Conservation (phyloP, 2,797 vertebrate species). For the Capromys pilorides region DNA sequence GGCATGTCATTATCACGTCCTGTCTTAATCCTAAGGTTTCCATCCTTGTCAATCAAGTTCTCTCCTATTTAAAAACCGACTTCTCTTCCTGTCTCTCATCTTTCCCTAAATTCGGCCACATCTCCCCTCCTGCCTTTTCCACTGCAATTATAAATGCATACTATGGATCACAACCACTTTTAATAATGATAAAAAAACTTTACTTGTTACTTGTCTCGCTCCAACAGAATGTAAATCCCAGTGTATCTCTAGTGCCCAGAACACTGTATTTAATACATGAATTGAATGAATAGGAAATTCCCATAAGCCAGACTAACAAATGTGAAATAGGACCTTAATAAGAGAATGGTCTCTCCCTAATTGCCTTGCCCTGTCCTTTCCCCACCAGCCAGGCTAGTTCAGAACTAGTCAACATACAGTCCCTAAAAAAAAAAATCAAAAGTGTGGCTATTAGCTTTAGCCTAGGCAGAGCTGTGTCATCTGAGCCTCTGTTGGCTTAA, state of each 20-base stretch:
- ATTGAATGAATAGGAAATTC: neutral
- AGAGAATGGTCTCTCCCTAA: neutral
- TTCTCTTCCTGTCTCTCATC: neutral
- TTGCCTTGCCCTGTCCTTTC: neutral
- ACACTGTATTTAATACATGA: neutral
- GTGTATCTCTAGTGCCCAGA: neutral
- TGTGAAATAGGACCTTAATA: neutral
- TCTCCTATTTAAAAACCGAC: neutral
- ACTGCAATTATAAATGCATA: neutral
- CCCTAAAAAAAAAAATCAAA: neutral
- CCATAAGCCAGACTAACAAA: neutral
- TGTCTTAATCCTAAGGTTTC: neutral
- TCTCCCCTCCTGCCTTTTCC: neutral
- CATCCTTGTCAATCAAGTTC: neutral
- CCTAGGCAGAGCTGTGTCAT: neutral
- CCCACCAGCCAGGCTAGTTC: neutral
- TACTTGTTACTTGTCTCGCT: neutral
- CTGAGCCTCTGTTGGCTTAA: neutral
- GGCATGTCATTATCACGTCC: rapidly evolving
- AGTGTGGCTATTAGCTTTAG: neutral
- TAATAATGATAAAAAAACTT: neutral
- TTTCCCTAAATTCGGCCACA: neutral
- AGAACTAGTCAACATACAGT: neutral
- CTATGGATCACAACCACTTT: neutral
- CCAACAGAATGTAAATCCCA: neutral